Conservation (phyloP, 2,113 vertebrate genomes). For the Tringa solitaria region DNA sequence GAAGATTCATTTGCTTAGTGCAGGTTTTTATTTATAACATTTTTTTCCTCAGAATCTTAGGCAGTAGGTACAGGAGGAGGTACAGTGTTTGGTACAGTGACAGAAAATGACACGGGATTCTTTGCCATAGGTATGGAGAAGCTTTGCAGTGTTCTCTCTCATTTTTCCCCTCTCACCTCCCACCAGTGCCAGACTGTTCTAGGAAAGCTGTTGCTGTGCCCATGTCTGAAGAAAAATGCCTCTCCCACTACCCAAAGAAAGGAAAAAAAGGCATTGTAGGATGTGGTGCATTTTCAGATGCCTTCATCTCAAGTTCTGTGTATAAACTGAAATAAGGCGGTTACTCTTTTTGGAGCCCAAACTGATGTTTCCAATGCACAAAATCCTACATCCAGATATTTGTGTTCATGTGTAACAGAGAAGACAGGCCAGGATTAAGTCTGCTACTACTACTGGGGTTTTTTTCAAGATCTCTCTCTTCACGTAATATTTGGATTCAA, state of each 20-base stretch:
- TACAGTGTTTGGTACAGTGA: background rate
- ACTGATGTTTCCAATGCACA: background rate
- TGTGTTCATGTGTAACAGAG: background rate
- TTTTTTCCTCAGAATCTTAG: background rate
- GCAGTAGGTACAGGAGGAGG: background rate
- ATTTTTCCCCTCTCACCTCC: background rate
- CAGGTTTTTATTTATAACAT: background rate
- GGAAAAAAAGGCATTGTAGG: background rate
- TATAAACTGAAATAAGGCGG: background rate
- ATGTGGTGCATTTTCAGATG: background rate
- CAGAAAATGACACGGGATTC: background rate
- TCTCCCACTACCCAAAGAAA: background rate
- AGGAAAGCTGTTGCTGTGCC: background rate
- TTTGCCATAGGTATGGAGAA: background rate
- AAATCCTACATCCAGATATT: background rate
- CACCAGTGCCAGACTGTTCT: background rate
- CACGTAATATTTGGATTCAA: background rate
- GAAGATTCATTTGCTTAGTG: background rate
- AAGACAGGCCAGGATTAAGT: background rate
- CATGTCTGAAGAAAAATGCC: background rate
- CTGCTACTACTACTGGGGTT: background rate
- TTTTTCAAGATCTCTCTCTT: background rate
- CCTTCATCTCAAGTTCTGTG: background rate
- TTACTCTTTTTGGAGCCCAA: background rate
- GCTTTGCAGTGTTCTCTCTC: background rate